Evolutionary conservation across 1,140 invertebrate genomes (phyloP).

Genomic region (Rhyacophila brunnea): DNA sequence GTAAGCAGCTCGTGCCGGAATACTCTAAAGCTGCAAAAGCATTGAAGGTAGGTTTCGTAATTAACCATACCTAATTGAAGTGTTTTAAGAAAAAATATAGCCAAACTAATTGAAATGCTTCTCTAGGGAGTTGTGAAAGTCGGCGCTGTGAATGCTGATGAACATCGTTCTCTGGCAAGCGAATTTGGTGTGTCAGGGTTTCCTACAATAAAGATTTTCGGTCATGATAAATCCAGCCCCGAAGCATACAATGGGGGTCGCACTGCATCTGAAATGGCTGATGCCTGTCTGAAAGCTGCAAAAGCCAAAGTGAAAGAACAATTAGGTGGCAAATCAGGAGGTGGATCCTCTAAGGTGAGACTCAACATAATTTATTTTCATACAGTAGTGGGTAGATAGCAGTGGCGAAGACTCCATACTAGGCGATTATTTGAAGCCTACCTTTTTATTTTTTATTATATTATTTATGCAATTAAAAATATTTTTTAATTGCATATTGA

Average conservation of each 20-base stretch:
- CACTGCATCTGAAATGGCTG: conserved; percentile 82
- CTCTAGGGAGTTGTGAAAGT: conserved; percentile 88
- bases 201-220: conserved; percentile 96
- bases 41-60: conserved; percentile 70
- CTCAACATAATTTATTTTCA: no score
- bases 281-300: conserved; percentile 74
- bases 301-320: conserved; percentile 67
- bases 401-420: no score
- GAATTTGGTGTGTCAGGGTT: conserved; percentile 88
- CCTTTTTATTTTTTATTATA: no score
- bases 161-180: conserved; percentile 77
- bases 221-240: conserved; percentile 81
- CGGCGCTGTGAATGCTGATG: conserved; percentile 89
- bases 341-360: conserved; percentile 33
- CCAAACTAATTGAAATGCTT: conserved; percentile 21
- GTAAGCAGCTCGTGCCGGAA: conserved; percentile 79
- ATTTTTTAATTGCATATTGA: no score
- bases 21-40: conserved; percentile 87
- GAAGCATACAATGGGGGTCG: conserved; percentile 84
- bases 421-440: no score
- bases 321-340: conserved; percentile 60
- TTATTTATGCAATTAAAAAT: no score
- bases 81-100: background rate
- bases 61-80: background rate
- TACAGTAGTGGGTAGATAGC: no score